Conservation (phyloP, 2,888 invertebrate species). For the Microctonus brassicae region DNA sequence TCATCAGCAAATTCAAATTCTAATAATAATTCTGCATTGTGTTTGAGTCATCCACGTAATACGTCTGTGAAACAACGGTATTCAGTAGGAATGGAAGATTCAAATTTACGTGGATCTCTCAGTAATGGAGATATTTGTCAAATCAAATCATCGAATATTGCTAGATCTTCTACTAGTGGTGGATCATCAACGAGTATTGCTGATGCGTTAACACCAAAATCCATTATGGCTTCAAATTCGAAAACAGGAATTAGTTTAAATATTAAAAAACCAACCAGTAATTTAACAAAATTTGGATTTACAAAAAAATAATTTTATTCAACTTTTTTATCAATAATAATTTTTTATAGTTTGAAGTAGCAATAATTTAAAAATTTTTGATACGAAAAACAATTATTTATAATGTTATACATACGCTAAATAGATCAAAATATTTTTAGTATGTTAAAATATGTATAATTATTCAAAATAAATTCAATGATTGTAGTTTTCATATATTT, state of each 20-base stretch:
- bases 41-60: not conserved
- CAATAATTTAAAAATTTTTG: no score
- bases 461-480: not conserved
- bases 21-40: not conserved
- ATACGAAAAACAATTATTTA: no score
- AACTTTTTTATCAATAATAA: not conserved
- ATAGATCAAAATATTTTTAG: not conserved
- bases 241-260: not conserved
- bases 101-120: not conserved
- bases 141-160: not conserved
- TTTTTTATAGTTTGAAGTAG: not conserved
- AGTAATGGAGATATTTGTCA: not conserved
- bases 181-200: not conserved
- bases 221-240: not conserved
- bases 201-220: not conserved
- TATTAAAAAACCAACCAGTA: not conserved
- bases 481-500: not conserved
- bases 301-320: not conserved
- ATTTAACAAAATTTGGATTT: not conserved
- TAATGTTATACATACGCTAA: no score
- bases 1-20: constrained; percentile 11
- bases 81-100: not conserved
- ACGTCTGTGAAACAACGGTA: not conserved
- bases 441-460: not conserved
- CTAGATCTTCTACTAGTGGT: not conserved